Base-by-base conservation (phyloP, 2,797 vertebrate species). In the Kryptolebias ocellatus region DNA sequence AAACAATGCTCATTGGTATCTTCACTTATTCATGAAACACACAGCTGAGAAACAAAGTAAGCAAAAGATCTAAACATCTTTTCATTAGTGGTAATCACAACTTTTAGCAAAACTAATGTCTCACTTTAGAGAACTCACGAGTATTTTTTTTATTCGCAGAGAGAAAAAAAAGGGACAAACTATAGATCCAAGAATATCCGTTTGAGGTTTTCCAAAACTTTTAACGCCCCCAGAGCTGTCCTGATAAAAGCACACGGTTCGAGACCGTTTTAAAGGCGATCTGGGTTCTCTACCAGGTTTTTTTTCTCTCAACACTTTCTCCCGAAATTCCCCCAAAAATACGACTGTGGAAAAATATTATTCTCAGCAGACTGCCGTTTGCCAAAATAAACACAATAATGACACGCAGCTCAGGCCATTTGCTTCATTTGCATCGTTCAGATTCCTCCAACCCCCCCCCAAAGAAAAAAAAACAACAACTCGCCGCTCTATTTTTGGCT, bases 311-410 rank as follows among this genome's bases (percentile, higher is more conserved):
- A 65, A 75, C 24, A 39, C 60, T 63, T 67, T 81, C 72, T 67
- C 67, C n/a, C 71, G 73, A 78, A 60, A 63, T 17, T 52, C 54
- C 27, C 65, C 39, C 16, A 18, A 63, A 87, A 88, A 83, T 64
- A 87, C 49, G 53, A 60, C 78, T 60, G 76, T 87, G 81, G 86
- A 88, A 92, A 87, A 89, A 86, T 58, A 20, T 80, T 86, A 85
- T 85, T 85, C 76, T 84, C 70, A 80, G 81, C 78, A 55, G 54
- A 74, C 52, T 10, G 60, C 20, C 14, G 4, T 63, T 70, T 74
- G 81, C 88, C 89, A 91, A 90, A 75, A 72, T 74, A 92, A 91
- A 92, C 81, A 89, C 73, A 60, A 74, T 50, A 64, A 69, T 64
- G 68, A 66, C 56, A 58, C 59, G 60, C 66, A 65, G 44, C 9